Conservation (phyloP, 1,140 invertebrate species). For the Magallana gigas region DNA sequence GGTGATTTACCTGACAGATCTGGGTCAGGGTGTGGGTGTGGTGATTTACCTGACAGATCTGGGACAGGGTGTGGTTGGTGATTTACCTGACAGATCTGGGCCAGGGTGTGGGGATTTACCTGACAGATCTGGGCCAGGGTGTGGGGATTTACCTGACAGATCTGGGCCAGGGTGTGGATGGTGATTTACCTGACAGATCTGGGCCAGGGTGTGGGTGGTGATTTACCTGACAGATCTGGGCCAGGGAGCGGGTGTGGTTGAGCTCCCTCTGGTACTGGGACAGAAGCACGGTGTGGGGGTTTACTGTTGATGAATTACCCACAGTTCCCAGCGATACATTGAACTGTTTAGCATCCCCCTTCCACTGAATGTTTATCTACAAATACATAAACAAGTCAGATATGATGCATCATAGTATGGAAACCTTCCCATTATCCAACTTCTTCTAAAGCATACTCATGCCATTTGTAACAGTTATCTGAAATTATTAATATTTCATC, state of each 20-base stretch:
- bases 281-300: conserved; percentile 89
- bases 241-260: conserved; percentile 87
- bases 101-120: too few relatives aligned
- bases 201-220: conserved; percentile 85
- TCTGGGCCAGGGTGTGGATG: too few relatives aligned
- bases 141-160: too few relatives aligned
- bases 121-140: too few relatives aligned
- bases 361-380: conserved; percentile 85
- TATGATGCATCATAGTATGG: too few relatives aligned
- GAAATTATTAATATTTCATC: too few relatives aligned
- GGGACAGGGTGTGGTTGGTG: too few relatives aligned
- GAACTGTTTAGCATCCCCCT: conserved; percentile 85
- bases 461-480: too few relatives aligned
- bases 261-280: conserved; percentile 90
- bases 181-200: conserved; percentile 86
- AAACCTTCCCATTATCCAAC: too few relatives aligned
- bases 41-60: conserved; percentile 72
- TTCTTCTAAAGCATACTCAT: too few relatives aligned
- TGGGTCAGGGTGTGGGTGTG: conserved; percentile 86
- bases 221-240: conserved; percentile 87
- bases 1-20: conserved; percentile 84
- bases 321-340: conserved; percentile 84
- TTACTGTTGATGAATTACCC: conserved; percentile 80
- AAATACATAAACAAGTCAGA: conserved; percentile 2
- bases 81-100: too few relatives aligned